Evolutionary conservation across 2,113 vertebrate genomes (phyloP), one percentile per base, ranked within the genome.

Genomic region (Gymnarchus niloticus): DNA sequence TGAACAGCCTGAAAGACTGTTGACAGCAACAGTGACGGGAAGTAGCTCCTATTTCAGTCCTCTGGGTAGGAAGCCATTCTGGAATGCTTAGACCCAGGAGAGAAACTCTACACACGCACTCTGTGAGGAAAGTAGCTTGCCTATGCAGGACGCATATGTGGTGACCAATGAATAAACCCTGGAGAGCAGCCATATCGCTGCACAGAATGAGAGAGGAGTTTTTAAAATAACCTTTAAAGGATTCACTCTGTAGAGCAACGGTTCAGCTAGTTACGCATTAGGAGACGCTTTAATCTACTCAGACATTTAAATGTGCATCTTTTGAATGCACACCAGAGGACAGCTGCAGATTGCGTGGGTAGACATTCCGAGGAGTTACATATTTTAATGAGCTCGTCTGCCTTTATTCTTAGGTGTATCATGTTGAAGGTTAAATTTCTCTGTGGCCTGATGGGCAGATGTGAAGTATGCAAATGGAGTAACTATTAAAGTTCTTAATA

Each of bases 71-170:
- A 93, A 93, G 88, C 92, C 91, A 87, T 94, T 95, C 89, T 93
- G 92, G 85, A 93, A 94, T 90, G 77, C 92, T 0, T 93, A 93
- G 93, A 93, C 91, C 93, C 93, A 0, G 92, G 93, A 2, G 92
- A 93, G 88, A 89, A 92, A 19, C 93, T 93, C 1, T 93, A 94
- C 90, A 88, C 87, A 87, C 94, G 92, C 87, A 89, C 91, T 0
- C 78, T 49, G 23, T 81, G 78, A 25, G 78, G 23, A 23, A 81
- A 81, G 6, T 6, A 19, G n/a, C 52, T 81, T 52, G 6, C 52
- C 6, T 52, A 52, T 44, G 44, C 48, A 10, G 78, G 78, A 25
- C 78, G 48, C 41, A 28, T 65, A 65, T 49, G 23, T 46, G n/a
- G 14, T 46, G 44, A 84, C 14, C 23, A 49, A n/a, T 12, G 57